Conservation (phyloP, 1,140 invertebrate species). For the Trinorchestia longiramus region DNA sequence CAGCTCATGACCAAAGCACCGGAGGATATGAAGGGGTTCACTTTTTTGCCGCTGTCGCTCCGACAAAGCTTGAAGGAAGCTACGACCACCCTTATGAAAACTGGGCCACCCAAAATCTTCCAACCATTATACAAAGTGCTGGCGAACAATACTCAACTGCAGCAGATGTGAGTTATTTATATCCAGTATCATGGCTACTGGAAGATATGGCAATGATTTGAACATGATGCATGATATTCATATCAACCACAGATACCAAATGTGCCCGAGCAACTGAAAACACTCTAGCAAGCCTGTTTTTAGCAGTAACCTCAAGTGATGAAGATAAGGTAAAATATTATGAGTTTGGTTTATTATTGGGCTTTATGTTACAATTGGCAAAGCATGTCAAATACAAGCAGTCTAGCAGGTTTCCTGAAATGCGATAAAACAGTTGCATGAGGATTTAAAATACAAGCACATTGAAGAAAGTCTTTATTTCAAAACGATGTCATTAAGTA, state of each 20-base stretch:
- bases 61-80: constrained; percentile 1
- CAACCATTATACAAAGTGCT: background rate
- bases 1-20: background rate
- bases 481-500: background rate
- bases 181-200: background rate
- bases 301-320: background rate
- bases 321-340: background rate
- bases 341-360: background rate
- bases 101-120: background rate
- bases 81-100: background rate
- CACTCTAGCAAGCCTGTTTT: background rate
- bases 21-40: background rate
- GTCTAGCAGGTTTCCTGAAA: background rate
- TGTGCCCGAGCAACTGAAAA: background rate
- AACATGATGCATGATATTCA: background rate
- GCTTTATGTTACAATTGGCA: background rate
- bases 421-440: background rate
- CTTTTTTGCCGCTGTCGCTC: constrained; percentile 13
- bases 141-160: background rate
- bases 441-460: background rate
- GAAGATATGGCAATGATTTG: background rate
- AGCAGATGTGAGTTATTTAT: background rate
- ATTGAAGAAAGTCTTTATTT: background rate
- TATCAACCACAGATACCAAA: no score
- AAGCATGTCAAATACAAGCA: background rate